Evolutionary conservation across 2,113 vertebrate genomes (phyloP), one percentile per base, ranked within the genome.

Genomic region (Anseranas semipalmata): DNA sequence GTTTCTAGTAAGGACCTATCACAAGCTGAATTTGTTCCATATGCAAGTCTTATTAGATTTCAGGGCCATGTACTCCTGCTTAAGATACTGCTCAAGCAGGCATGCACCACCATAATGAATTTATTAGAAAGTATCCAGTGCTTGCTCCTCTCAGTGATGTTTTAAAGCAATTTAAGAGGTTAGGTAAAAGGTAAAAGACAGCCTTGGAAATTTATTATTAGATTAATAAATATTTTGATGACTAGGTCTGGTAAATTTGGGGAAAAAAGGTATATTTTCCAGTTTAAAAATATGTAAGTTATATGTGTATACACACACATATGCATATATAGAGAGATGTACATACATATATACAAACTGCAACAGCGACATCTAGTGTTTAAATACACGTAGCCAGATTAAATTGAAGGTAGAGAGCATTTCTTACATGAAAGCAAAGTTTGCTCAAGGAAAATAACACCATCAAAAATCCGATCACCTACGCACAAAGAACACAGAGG

Each of bases 321-420:
- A 20, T 13, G 8, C 2, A 6, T 17, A 22, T 8, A 12, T 2
- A 7, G 12, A 21, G 9, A 7, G 1, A 53, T 2, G 11, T 5
- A 76, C 45, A 50, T 12, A 39, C 43, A 21, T 20, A 6, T 3
- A 65, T 46, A 65, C 20, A 56, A 96, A 74, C 70, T 43, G 45
- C 96, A 97, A 98, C 74, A 98, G 87, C 97, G 98, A 97, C 98
- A 97, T 77, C 98, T 98, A 97, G 97, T 78, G 97, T 94, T 87
- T 25, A 83, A 95, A 75, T 53, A 58, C n/a, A 63, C 76, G 58
- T 39, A 87, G 30, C 63, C 76, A 92, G 48, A 53, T 56, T 62
- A 60, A 59, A 32, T 1, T 7, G 22, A 74, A 68, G 21, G 52
- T 15, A 8, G 32, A 6, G 12, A 2, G 32, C 12, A 76, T 39